Evolutionary conservation across 2,797 vertebrate species (phyloP).

Genomic region (Moxostoma hubbsi): DNA sequence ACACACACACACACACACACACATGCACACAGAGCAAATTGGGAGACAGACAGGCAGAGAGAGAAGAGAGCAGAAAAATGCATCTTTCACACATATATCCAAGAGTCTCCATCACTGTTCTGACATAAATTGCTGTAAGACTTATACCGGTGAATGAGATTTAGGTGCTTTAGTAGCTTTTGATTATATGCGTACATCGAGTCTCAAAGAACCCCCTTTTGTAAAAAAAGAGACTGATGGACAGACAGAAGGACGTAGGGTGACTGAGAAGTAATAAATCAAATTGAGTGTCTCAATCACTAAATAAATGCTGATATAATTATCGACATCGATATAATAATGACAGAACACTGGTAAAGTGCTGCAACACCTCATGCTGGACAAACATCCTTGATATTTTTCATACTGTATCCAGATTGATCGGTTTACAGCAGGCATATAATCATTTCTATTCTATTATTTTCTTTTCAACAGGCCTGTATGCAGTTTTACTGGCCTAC

Average conservation of each 20-base stretch:
- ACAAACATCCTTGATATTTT: too few species aligned
- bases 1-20: constrained; percentile 17
- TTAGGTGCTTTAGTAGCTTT: constrained; percentile 41
- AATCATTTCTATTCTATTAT: too few species aligned
- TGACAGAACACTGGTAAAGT: background rate
- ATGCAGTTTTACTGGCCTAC: too few species aligned
- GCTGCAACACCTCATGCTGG: too few species aligned
- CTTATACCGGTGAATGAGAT: background rate
- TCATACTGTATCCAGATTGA: too few species aligned
- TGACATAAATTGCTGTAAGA: background rate
- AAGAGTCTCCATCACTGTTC: background rate
- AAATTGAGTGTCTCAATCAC: background rate
- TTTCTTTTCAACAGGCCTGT: too few species aligned
- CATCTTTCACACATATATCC: constrained; percentile 62
- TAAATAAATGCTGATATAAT: background rate
- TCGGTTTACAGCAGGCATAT: too few species aligned
- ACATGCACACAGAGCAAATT: constrained; percentile 61
- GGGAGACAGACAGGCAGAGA: constrained; percentile 60
- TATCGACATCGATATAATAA: background rate
- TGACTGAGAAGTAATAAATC: constrained; percentile 40
- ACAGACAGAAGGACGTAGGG: background rate
- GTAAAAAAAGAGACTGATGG: background rate
- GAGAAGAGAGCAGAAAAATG: constrained; percentile 48
- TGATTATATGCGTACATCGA: constrained; percentile 47
- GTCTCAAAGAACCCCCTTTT: constrained; percentile 38